Percentiles rank a stretch among this genome's conserved stretches.
Evolutionary conservation across 2,113 vertebrate genomes (phyloP).

Genomic region (Tetrax tetrax): DNA sequence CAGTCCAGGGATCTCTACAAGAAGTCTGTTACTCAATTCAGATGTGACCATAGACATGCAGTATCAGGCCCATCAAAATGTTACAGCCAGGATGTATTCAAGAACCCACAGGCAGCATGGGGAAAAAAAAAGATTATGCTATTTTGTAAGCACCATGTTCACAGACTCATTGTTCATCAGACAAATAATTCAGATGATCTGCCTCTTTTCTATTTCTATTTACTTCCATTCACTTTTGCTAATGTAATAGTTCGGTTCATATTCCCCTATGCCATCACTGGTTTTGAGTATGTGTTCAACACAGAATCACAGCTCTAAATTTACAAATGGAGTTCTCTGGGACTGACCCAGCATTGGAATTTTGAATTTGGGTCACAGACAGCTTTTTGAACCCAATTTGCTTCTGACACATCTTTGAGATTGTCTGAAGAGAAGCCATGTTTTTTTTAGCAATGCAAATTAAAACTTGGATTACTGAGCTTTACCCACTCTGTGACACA

Average conservation of each 20-base stretch:
- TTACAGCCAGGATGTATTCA: background rate
- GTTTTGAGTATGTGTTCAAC: background rate
- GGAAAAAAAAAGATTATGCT: background rate
- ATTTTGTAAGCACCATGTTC: background rate
- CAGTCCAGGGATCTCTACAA: background rate
- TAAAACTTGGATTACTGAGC: background rate
- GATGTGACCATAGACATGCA: background rate
- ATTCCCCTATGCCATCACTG: background rate
- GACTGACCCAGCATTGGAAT: background rate
- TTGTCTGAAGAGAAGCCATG: background rate
- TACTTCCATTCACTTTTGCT: background rate
- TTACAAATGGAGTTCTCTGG: background rate
- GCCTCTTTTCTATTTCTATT: background rate
- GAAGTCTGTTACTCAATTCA: background rate
- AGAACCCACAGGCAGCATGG: background rate
- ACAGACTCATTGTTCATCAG: fast-evolving
- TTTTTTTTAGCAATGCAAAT: background rate
- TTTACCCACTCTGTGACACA: background rate
- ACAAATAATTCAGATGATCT: background rate
- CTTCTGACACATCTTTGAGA: background rate
- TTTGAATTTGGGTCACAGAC: background rate
- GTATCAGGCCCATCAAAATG: background rate
- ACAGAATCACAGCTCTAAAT: background rate
- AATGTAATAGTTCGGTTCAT: background rate
- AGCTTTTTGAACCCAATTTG: background rate